A percentile compares a stretch with the other conserved stretches of the same genome.
Evolutionary conservation across 2,888 invertebrate genomes (phyloP).

Genomic region (Aricia artaxerxes): DNA sequence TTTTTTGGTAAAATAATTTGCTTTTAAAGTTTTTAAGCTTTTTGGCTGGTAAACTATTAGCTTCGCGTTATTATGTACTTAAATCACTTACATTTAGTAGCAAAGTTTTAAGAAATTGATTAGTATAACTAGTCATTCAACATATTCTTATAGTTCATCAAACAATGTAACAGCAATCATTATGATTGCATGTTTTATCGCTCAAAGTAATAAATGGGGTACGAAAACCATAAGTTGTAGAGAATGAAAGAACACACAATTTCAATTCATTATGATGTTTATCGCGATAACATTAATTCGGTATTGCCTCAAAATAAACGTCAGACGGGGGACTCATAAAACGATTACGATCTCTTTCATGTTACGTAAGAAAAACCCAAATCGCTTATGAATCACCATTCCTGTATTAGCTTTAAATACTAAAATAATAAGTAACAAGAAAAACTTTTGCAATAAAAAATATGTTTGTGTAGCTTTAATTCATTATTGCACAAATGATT

Average conservation of each 20-base stretch:
- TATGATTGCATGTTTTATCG: slow-evolving; percentile 5
- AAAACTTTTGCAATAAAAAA: background rate
- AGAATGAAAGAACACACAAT: slow-evolving; percentile 30
- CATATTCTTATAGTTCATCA: background rate
- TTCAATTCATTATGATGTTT: slow-evolving; percentile 33
- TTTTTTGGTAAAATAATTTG: background rate
- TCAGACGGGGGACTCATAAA: slow-evolving; percentile 21
- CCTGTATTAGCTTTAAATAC: background rate
- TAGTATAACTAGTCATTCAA: background rate
- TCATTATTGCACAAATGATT: no score
- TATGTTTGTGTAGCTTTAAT: no score
- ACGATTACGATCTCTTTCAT: slow-evolving; percentile 25
- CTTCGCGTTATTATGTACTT: background rate
- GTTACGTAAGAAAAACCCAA: slow-evolving; percentile 26
- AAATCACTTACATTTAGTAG: background rate
- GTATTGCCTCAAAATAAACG: slow-evolving; percentile 28
- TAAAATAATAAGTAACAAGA: background rate
- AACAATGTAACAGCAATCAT: background rate
- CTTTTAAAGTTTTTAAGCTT: background rate
- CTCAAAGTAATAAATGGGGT: background rate
- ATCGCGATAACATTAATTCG: slow-evolving; percentile 30
- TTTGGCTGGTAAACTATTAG: background rate
- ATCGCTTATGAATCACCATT: background rate
- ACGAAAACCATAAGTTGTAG: slow-evolving; percentile 11
- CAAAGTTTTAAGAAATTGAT: background rate